Base-by-base conservation (phyloP, 2,888 invertebrate species). In the Entomobrya proxima region DNA sequence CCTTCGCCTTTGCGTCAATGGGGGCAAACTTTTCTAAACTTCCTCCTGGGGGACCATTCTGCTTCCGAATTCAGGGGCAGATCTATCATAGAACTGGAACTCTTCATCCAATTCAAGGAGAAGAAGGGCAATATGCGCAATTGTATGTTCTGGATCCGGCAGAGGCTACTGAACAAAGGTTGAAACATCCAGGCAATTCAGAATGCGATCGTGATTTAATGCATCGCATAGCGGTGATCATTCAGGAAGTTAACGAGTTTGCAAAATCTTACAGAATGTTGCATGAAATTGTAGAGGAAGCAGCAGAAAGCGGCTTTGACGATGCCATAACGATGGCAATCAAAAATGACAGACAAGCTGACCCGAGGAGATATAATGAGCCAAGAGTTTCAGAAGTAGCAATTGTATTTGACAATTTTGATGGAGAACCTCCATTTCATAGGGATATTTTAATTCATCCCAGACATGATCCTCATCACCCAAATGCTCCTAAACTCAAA, bases 101-200 rank as follows among this genome's bases (percentile, higher is more conserved):
- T 7, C 30, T 75, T 9, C 44, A 75, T 50, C 75, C 75, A 7
- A 21, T 21, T 27, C 47, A 40, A 44, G 50, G 27, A 2, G 27
- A 47, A 50, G 18, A 27, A 13, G 6, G 47, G 21, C 5, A 44
- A 24, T 75, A 24, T 50, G 75, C 75, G 24, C 75, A 75, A 24
- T 50, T 75, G 21, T 75, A 75, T 24, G 50, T 75, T 15, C 27
- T 58, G 18, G 77, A 77, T 64, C 24, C 78, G 6, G 24, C 18
- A 40, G 44, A 64, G 44, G 61, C 78, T 21, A 78, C 58, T 9
- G 61, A 64, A 27, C 13, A 61, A 78, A 40, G 64, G 37, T n/a
- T 78, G 15, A 24, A 27, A n/a, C 13, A 44, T 40, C 21, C 61
- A 32, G 78, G 24, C 4, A 64, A 78, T 61, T n/a, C 37, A 11